phyloP scores from a whole-genome alignment of 92 coral and sea anemone genomes.

The Pocillopora meandrina region DNA sequence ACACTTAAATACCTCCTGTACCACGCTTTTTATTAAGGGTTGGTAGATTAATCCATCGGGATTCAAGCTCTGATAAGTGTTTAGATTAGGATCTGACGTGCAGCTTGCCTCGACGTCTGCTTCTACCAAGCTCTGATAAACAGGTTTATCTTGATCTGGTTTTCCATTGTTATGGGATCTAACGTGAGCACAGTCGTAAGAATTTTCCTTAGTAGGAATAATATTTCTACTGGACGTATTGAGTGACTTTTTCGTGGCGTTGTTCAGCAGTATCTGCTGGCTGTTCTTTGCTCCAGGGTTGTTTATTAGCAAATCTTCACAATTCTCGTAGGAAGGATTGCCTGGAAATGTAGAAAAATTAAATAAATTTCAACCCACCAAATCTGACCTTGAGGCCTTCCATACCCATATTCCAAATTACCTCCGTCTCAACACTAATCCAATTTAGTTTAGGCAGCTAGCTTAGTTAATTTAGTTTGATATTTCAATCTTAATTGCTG shows the following conservation, averaged over 20 bases:
- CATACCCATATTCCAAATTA: neutral
- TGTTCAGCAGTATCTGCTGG: neutral
- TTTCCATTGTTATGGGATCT: neutral
- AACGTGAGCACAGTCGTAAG: neutral
- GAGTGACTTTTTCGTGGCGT: neutral
- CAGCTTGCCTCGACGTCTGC: neutral
- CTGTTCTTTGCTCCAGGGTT: neutral
- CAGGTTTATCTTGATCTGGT: slow-evolving; percentile 12
- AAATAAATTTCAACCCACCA: neutral
- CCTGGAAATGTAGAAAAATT: neutral
- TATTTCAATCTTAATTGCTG: too few species aligned
- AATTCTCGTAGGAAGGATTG: neutral
- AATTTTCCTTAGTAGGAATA: slow-evolving; percentile 1
- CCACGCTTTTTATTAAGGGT: slow-evolving; percentile 2
- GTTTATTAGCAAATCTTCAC: neutral
- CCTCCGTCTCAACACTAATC: too few species aligned
- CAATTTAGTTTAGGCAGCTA: too few species aligned
- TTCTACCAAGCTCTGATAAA: slow-evolving; percentile 9
- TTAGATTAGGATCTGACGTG: neutral
- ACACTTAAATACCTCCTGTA: neutral
- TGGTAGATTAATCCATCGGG: slow-evolving; percentile 26
- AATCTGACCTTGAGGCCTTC: neutral
- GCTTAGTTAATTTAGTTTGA: too few species aligned
- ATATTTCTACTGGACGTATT: slow-evolving; percentile 1
- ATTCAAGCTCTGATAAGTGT: slow-evolving; percentile 27